Evolutionary conservation across 2,888 invertebrate species (phyloP), one percentile per base, ranked within the genome.

Genomic region (Cosmia trapezina): DNA sequence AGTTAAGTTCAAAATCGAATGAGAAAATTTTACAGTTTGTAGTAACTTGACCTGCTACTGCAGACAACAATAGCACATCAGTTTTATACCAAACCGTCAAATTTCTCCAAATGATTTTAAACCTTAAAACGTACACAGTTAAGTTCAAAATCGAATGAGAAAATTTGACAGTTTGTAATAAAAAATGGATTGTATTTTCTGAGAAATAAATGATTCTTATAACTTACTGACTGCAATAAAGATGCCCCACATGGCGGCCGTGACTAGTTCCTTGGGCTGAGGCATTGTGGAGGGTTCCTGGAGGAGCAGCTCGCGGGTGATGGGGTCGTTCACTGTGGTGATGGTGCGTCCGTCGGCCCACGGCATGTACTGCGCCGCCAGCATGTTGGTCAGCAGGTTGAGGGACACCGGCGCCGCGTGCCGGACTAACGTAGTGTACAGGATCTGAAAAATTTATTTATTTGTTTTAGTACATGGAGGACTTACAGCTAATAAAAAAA

Each of bases 331-430:
- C 68, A 80, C 5, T 0, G 91, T 84, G 8, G 78, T 76, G 60
- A 95, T 80, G 3, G 86, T 77, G n/a, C 66, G 76, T 0, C 85
- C 88, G 67, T 76, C 80, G 0, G 87, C 77, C 57, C 73, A 70
- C 9, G 86, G 73, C 4, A 90, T 54, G 33, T 73, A 37, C 3
- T 73, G 83, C 2, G 86, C 73, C 0, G 91, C 92, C 22, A 94
- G 70, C 45, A 96, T 56, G 87, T 97, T 97, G 43, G 94, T 89
- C 7, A 97, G 81, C 72, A 96, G 75, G 91, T 96, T 96, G 28
- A 97, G 81, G 0, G 96, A 95, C 4, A 96, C 92, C 0, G 97
- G 97, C 12, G 96, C 93, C 61, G 97, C 94, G 91, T 97, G 97
- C 0, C 94, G 92, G 0, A 96, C 92, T n/a, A 93, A 88, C 2